phyloP scores from a whole-genome alignment of 2,888 invertebrate species.

The Sepioteuthis lessoniana region DNA sequence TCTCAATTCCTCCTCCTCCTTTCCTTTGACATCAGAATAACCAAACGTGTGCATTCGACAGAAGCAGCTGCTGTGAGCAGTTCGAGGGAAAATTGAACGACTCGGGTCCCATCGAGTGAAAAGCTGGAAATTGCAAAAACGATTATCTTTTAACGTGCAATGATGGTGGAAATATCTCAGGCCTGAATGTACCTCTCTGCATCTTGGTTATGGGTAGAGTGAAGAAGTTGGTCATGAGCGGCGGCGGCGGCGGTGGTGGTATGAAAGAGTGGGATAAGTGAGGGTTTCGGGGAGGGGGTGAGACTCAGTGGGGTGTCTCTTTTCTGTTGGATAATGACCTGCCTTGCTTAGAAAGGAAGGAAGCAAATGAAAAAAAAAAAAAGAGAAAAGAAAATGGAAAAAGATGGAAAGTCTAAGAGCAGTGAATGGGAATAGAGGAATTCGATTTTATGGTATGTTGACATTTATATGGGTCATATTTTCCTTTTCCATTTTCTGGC shows the following conservation, averaged over 20 bases:
- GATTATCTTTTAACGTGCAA: conserved; percentile 11
- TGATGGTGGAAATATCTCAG: not conserved
- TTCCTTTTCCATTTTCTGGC: no score
- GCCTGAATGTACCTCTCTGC: not conserved
- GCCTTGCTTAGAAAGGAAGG: not conserved
- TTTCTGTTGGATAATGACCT: not conserved
- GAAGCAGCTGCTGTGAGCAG: not conserved
- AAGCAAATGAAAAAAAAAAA: not conserved
- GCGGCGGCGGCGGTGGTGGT: not conserved
- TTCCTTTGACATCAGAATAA: not conserved
- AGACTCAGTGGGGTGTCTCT: not conserved
- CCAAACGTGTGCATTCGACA: not conserved
- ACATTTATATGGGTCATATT: not conserved
- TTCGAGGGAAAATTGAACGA: not conserved
- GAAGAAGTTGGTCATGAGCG: not conserved
- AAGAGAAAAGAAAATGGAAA: not conserved
- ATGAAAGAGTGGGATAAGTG: not conserved
- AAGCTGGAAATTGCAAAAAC: conserved; percentile 9
- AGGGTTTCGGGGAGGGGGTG: not conserved
- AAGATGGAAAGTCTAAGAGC: not conserved
- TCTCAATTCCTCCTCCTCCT: not conserved
- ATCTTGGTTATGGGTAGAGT: not conserved
- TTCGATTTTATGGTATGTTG: not conserved
- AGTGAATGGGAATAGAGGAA: not conserved
- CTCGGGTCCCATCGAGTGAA: conserved; percentile 33